Evolutionary conservation across 2,797 vertebrate species (phyloP).

Genomic region (Poeciliopsis paucimaculata): DNA sequence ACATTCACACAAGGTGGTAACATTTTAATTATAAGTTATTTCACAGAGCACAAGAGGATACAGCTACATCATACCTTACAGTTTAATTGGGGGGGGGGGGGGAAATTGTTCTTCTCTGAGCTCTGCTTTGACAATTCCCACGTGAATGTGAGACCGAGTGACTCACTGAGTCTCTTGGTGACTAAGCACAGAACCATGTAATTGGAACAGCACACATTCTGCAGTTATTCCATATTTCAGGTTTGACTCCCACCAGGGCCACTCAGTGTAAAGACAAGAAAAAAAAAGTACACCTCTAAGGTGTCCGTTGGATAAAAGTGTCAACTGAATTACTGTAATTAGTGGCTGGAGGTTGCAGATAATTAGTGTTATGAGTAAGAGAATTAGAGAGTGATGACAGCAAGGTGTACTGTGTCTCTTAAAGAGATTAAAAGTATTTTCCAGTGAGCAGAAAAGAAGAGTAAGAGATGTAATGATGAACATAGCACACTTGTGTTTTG

Average conservation of each 20-base stretch:
- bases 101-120: neutral
- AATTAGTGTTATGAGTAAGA: conserved; percentile 69
- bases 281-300: conserved; percentile 48
- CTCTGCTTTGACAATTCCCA: conserved; percentile 25
- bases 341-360: conserved; percentile 59
- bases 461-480: conserved; percentile 24
- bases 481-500: conserved; percentile 5
- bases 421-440: conserved; percentile 49
- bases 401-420: conserved; percentile 34
- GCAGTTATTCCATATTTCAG: conserved; percentile 42
- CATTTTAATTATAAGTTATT: neutral
- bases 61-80: neutral
- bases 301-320: conserved; percentile 61
- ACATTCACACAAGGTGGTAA: neutral
- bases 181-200: conserved; percentile 54
- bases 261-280: conserved; percentile 45
- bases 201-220: conserved; percentile 43
- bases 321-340: conserved; percentile 72
- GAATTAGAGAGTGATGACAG: conserved; percentile 74
- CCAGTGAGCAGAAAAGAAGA: conserved; percentile 18
- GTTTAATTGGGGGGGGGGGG: conserved; percentile 1
- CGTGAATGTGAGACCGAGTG: conserved; percentile 45
- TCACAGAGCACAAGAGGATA: neutral
- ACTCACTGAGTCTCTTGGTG: conserved; percentile 54
- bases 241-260: conserved; percentile 65